phyloP scores from a whole-genome alignment of 2,113 vertebrate genomes.

The Tyto alba region DNA sequence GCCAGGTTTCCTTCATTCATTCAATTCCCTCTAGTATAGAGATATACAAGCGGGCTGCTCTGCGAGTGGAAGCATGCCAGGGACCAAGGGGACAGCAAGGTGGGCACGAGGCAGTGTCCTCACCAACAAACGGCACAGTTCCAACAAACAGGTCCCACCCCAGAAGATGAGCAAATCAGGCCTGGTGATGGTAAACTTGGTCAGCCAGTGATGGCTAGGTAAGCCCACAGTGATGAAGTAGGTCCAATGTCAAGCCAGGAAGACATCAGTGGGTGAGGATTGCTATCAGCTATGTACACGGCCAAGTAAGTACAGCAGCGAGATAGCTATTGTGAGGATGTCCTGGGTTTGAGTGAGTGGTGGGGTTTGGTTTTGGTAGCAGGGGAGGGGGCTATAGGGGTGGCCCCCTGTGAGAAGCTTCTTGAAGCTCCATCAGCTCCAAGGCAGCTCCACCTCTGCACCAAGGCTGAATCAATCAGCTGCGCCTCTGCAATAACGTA shows the following conservation, averaged over 20 bases:
- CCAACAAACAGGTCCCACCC: background rate
- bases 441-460: no score
- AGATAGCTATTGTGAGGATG: background rate
- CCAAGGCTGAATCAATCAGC: no score
- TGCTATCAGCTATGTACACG: background rate
- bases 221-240: background rate
- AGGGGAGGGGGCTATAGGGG: no score
- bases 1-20: fast-evolving
- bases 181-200: background rate
- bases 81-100: background rate
- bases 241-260: background rate
- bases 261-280: background rate
- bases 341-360: no score
- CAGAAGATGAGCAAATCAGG: background rate
- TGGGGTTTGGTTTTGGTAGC: no score
- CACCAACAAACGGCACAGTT: background rate
- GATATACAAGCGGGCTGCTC: background rate
- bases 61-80: fast-evolving
- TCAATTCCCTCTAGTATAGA: background rate
- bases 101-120: background rate
- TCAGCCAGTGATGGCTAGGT: background rate
- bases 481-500: no score
- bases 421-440: no score
- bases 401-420: no score
- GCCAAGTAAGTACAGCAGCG: background rate